phyloP scores from a whole-genome alignment of 2,888 invertebrate species.

The Mechanitis messenoides region DNA sequence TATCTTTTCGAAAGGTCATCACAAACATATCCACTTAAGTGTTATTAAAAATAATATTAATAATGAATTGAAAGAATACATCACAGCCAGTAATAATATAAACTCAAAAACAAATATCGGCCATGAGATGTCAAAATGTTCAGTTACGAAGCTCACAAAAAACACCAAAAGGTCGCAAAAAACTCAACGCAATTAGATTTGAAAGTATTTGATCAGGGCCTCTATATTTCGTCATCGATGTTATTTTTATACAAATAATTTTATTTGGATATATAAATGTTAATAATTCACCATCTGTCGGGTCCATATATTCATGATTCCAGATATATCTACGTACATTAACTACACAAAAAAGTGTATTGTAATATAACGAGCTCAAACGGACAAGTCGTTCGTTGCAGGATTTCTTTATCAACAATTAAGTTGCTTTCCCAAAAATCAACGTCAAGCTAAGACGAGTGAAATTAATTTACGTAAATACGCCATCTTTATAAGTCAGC shows the following conservation, averaged over 20 bases:
- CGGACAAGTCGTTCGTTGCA: no score
- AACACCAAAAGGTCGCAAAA: background rate
- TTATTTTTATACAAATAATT: background rate
- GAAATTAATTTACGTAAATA: background rate
- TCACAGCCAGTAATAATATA: background rate
- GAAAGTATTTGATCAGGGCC: slow-evolving; percentile 3
- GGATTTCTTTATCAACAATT: no score
- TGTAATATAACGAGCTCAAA: no score
- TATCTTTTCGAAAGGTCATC: no score
- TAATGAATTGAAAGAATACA: background rate
- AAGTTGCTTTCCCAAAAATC: no score
- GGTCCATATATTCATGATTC: no score
- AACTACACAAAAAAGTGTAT: background rate
- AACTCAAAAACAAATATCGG: background rate
- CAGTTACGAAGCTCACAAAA: background rate
- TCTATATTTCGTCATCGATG: background rate
- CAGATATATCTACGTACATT: background rate
- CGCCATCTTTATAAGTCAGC: background rate
- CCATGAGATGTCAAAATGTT: background rate
- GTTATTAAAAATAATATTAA: no score
- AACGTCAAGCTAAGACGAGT: no score
- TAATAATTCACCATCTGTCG: background rate
- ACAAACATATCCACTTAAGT: no score
- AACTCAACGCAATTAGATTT: slow-evolving; percentile 1
- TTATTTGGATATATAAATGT: no score